Base-by-base conservation (phyloP, 1,140 invertebrate genomes). In the Pentalonia nigronervosa region DNA sequence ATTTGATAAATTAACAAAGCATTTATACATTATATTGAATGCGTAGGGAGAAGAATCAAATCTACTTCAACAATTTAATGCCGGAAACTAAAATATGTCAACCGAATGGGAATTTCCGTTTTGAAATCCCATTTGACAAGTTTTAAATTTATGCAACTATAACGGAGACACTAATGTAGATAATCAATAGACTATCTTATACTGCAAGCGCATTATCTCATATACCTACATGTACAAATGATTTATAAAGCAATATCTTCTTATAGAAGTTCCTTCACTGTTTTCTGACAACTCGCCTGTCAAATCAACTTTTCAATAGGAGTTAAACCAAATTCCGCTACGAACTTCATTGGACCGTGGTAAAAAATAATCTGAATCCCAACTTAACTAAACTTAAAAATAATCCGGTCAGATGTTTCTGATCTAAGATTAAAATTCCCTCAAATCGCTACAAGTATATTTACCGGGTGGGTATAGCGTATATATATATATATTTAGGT, bases 321-420 rank as follows among this genome's bases (percentile, higher is more conserved):
- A 30, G 60, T 67, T 67, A 67, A 67, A 67, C 60, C 14, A 17
- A 67, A 67, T 67, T 67, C 14, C 30, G 60, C 14, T 67, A n/a
- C 30, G 60, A 67, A 67, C 60, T 67, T 67, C 30, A n/a, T 67
- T 14, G 60, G n/a, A 67, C 60, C 60, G n/a, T n/a, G 60, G 11
- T 67, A 67, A 67, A 67, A 67, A 67, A 67, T n/a, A 67, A 67
- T 67, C 60, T 67, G 60, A 67, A 67, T 67, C 60, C 17, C 14
- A 67, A 67, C 60, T 67, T 67, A n/a, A 67, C 60, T 67, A 67
- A 67, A 67, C 60, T 67, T 67, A n/a, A n/a, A 67, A 67, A 67
- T 67, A 67, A 67, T 67, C 60, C 60, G 60, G n/a, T 67, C 60
- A 67, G 60, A 67, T n/a, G 30, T 67, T n/a, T 67, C 60, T 67